A percentile compares a stretch with the other conserved stretches of the same genome.
phyloP scores from a whole-genome alignment of 2,113 vertebrate genomes.

The Hoplias malabaricus region DNA sequence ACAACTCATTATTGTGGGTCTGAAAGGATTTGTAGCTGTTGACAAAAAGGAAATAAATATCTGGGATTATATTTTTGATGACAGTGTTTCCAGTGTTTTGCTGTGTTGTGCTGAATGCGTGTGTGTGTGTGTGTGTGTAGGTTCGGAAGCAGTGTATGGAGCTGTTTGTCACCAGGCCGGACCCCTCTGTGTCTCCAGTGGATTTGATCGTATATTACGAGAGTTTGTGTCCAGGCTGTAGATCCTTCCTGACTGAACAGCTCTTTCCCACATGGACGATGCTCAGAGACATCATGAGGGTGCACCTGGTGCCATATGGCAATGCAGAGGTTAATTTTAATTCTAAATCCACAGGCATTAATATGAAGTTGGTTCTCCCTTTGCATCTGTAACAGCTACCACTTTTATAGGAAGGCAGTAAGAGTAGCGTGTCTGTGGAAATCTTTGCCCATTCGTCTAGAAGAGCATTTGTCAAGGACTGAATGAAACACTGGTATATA shows the following conservation, averaged over 20 bases:
- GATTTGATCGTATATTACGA: conserved; percentile 83
- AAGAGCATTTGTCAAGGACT: no score
- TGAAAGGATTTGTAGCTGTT: no score
- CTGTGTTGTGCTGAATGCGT: neutral
- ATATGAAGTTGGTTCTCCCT: no score
- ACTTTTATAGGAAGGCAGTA: no score
- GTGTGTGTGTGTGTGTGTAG: conserved; percentile 60
- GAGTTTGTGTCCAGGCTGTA: conserved; percentile 80
- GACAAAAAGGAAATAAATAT: no score
- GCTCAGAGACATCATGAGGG: conserved; percentile 73
- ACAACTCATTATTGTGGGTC: no score
- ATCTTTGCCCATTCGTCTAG: no score
- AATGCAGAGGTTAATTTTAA: conserved; percentile 86
- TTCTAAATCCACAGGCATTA: no score
- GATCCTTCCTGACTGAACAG: conserved; percentile 71
- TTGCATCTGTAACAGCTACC: no score
- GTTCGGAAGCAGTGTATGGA: conserved; percentile 71
- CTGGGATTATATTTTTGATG: neutral
- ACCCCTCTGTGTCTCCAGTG: conserved; percentile 51
- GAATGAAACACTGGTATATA: no score
- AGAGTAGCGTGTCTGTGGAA: no score
- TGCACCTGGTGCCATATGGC: conserved; percentile 87
- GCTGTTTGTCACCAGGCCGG: conserved; percentile 49
- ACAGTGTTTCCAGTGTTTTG: neutral
- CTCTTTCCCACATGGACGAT: conserved; percentile 86